Conservation (phyloP, 1,140 invertebrate genomes). For the Paraescarpia echinospica region DNA sequence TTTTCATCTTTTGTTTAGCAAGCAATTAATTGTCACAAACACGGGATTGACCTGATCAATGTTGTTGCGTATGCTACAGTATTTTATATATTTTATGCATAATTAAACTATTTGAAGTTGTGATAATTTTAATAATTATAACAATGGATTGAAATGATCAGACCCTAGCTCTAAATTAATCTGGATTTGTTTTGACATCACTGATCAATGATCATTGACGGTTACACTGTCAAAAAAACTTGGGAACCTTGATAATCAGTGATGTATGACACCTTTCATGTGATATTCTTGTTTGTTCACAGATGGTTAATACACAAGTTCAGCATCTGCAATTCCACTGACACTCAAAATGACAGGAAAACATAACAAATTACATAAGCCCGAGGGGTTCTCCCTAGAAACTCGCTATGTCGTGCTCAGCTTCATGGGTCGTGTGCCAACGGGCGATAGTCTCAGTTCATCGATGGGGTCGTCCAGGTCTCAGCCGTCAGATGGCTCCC, state of each 20-base stretch:
- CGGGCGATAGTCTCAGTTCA: background rate
- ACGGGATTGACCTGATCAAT: no score
- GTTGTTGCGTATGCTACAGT: no score
- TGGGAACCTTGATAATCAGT: background rate
- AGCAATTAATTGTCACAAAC: no score
- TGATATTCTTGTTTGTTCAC: conserved; percentile 36
- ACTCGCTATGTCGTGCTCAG: conserved; percentile 41
- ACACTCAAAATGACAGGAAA: conserved; percentile 14
- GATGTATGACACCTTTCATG: conserved; percentile 29
- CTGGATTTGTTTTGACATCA: no score
- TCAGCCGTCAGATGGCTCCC: background rate
- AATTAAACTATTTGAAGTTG: no score
- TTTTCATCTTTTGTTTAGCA: no score
- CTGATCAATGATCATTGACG: no score
- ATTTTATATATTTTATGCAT: no score
- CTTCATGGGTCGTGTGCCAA: conserved; percentile 33
- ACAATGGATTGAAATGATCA: no score
- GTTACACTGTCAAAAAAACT: background rate
- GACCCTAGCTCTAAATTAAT: no score
- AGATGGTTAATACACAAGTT: conserved; percentile 35
- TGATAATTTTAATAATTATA: no score
- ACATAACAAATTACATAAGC: conserved; percentile 23
- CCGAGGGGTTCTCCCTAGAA: conserved; percentile 38
- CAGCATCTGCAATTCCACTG: conserved; percentile 27
- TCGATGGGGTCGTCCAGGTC: background rate